phyloP scores from a whole-genome alignment of 2,797 vertebrate species.

The Pelochelys cantorii region DNA sequence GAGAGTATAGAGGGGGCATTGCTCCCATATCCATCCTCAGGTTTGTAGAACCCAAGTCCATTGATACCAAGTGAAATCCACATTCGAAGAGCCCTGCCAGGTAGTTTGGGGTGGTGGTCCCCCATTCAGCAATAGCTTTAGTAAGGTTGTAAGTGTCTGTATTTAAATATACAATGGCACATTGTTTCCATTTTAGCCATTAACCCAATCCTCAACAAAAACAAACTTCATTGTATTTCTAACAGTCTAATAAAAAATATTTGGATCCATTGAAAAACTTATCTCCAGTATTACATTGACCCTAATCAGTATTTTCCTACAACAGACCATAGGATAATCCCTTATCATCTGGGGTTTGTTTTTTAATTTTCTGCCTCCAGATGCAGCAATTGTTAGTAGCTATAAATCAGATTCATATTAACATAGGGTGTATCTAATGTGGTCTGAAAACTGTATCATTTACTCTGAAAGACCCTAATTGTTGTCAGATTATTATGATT shows the following conservation, averaged over 20 bases:
- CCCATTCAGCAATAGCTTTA: background rate
- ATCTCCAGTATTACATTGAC: background rate
- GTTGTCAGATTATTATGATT: background rate
- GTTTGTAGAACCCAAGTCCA: background rate
- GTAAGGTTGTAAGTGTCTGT: background rate
- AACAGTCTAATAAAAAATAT: background rate
- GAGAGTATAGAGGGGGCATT: background rate
- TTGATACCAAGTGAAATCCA: background rate
- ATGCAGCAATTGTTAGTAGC: background rate
- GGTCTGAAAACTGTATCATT: background rate
- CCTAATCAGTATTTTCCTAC: background rate
- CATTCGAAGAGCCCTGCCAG: background rate
- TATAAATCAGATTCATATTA: background rate
- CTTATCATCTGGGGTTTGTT: background rate
- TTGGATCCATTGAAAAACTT: background rate
- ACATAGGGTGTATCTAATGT: background rate
- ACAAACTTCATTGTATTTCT: fast-evolving
- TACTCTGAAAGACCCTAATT: background rate
- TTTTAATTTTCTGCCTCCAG: background rate
- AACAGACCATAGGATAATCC: background rate
- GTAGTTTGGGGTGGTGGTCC: background rate
- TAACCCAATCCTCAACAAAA: background rate
- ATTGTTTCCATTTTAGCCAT: background rate
- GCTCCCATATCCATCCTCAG: background rate
- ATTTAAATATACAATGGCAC: background rate